Conservation (phyloP, 2,888 invertebrate species). For the Aleiodes leptofemur region DNA sequence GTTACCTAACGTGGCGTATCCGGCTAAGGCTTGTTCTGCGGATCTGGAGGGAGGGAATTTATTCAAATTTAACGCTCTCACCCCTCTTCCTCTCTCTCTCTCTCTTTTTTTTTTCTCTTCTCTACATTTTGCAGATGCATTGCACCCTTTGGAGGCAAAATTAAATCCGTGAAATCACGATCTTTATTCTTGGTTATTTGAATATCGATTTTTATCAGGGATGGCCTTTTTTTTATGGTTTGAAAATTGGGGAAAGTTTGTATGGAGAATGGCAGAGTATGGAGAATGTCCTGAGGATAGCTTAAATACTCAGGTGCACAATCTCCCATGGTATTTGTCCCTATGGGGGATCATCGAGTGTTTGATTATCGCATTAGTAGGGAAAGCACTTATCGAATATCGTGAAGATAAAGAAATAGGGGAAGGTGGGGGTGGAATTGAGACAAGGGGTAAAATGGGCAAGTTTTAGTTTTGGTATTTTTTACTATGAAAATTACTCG, state of each 20-base stretch:
- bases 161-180: constrained; percentile 68
- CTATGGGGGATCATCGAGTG: constrained; percentile 57
- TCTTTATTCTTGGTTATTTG: constrained; percentile 12
- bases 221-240: too few relatives aligned
- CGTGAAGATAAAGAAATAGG: not conserved
- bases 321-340: constrained; percentile 61
- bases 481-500: too few relatives aligned
- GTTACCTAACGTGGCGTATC: constrained; percentile 70
- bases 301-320: constrained; percentile 69
- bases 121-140: constrained; percentile 60
- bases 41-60: constrained; percentile 62
- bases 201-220: too few relatives aligned
- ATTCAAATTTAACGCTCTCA: constrained; percentile 73
- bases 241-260: too few relatives aligned
- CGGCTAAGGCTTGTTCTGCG: constrained; percentile 57
- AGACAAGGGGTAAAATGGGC: too few relatives aligned
- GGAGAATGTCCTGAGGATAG: constrained; percentile 8
- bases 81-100: too few relatives aligned
- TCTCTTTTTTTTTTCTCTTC: not conserved
- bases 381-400: constrained; percentile 65
- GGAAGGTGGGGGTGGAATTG: too few relatives aligned
- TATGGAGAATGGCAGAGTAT: not conserved
- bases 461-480: too few relatives aligned
- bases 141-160: constrained; percentile 8
- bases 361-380: constrained; percentile 72